These are phyloP conservation scores for Anableps anableps DNA, from an alignment of 2,797 vertebrate species.

Conservation along the genomic window DNA sequence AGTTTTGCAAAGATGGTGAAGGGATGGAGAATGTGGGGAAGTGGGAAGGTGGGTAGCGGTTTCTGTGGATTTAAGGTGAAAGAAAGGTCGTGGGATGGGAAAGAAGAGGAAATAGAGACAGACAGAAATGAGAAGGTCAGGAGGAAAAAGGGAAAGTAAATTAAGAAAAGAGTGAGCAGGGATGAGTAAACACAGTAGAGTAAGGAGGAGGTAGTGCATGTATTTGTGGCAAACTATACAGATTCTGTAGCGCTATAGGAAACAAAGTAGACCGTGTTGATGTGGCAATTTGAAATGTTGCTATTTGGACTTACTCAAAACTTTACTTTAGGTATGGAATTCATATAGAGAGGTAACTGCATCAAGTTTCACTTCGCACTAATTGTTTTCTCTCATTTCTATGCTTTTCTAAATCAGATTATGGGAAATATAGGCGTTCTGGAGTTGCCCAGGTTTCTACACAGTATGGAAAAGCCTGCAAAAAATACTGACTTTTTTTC, in stretches of 20 bases:
- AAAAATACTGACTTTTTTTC: no score
- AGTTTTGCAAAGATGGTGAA: conserved; percentile 15
- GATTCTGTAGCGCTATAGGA: not conserved
- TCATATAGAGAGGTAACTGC: not conserved
- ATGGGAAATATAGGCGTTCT: not conserved
- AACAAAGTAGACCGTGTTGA: not conserved
- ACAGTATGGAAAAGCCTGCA: not conserved
- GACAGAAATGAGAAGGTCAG: conserved; percentile 19
- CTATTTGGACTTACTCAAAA: not conserved
- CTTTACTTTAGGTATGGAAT: not conserved
- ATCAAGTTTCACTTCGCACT: not conserved
- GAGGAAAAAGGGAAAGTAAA: not conserved
- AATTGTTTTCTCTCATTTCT: not conserved
- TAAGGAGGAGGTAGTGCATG: not conserved
- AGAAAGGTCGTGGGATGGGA: conserved; percentile 32
- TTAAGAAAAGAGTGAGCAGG: conserved; percentile 3
- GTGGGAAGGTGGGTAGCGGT: conserved; percentile 2
- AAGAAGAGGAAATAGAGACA: conserved; percentile 18
- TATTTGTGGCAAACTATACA: not conserved
- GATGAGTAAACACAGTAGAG: conserved; percentile 14
- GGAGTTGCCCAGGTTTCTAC: not conserved
- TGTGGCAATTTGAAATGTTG: not conserved
- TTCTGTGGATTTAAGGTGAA: conserved; percentile 54
- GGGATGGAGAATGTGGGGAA: conserved; percentile 2
- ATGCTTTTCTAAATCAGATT: not conserved